These are phyloP conservation scores for Dolomedes plantarius DNA, from an alignment of 2,888 invertebrate species.

Conservation along the genomic window DNA sequence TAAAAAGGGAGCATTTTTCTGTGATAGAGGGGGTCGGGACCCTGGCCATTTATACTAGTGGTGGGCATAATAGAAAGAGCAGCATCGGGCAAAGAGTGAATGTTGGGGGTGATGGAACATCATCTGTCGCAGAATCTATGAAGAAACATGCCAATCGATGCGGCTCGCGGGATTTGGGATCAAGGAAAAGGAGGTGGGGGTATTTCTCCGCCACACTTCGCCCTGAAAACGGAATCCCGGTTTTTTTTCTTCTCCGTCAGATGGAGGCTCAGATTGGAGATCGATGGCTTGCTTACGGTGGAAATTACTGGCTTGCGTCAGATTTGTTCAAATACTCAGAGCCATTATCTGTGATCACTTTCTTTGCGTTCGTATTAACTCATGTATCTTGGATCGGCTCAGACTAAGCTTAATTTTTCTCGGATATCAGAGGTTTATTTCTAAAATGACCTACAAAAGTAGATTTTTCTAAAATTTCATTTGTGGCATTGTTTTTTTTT, in stretches of 20 bases:
- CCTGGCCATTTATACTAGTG: slow-evolving; percentile 44
- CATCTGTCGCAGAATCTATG: slow-evolving; percentile 55
- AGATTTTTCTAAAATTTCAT: too few relatives aligned
- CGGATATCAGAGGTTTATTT: too few relatives aligned
- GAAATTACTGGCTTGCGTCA: too few relatives aligned
- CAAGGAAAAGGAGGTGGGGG: not conserved
- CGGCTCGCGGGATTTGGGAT: not conserved
- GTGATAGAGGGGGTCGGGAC: slow-evolving; percentile 42
- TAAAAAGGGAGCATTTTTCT: slow-evolving; percentile 21
- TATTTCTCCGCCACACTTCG: slow-evolving; percentile 3
- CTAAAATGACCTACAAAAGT: too few relatives aligned
- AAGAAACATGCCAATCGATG: slow-evolving; percentile 45
- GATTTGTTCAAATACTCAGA: too few relatives aligned
- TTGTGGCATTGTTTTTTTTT: too few relatives aligned
- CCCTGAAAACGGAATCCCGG: slow-evolving; percentile 5
- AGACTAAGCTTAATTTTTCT: too few relatives aligned
- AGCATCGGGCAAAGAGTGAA: slow-evolving; percentile 23
- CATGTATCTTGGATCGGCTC: not conserved
- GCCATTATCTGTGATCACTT: not conserved
- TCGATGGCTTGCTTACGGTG: slow-evolving; percentile 19
- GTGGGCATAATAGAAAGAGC: slow-evolving; percentile 42
- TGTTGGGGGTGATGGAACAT: slow-evolving; percentile 42
- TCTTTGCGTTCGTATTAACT: not conserved
- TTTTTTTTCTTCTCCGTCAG: slow-evolving; percentile 23
- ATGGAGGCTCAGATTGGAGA: slow-evolving; percentile 36